Evolutionary conservation across 2,113 vertebrate genomes (phyloP).

Genomic region (Bubo scandiacus): DNA sequence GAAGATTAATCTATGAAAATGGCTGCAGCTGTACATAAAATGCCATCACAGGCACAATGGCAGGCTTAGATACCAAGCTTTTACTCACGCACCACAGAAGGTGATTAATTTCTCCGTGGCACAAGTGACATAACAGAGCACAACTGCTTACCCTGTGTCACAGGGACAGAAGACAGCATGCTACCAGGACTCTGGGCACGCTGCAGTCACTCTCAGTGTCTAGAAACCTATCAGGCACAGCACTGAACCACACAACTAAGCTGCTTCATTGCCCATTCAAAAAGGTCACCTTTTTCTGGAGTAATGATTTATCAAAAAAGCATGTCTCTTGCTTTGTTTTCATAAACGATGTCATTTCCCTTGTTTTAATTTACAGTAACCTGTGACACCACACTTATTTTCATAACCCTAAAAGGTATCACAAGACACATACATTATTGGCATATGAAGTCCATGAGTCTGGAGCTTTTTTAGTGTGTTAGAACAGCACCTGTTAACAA

Average conservation of each 20-base stretch:
- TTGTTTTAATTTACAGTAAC: background rate
- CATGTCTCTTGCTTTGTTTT: background rate
- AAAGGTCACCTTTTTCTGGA: background rate
- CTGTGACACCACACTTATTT: background rate
- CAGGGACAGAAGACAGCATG: background rate
- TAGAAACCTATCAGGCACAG: background rate
- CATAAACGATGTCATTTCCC: background rate
- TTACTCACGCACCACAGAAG: background rate
- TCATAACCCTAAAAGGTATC: background rate
- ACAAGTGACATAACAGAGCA: background rate
- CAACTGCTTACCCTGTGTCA: background rate
- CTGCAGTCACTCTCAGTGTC: background rate
- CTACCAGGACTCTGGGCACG: background rate
- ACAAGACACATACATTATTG: background rate
- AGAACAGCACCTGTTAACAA: background rate
- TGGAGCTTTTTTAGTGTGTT: background rate
- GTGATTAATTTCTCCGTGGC: background rate
- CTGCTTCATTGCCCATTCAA: background rate
- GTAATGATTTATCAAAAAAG: background rate
- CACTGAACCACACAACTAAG: background rate
- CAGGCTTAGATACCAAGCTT: background rate
- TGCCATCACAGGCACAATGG: background rate
- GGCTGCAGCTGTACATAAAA: constrained; percentile 3
- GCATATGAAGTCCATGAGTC: background rate
- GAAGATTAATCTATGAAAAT: constrained; percentile 10